Evolutionary conservation across 2,888 invertebrate genomes (phyloP).

Genomic region (Acanthopleura granulata): DNA sequence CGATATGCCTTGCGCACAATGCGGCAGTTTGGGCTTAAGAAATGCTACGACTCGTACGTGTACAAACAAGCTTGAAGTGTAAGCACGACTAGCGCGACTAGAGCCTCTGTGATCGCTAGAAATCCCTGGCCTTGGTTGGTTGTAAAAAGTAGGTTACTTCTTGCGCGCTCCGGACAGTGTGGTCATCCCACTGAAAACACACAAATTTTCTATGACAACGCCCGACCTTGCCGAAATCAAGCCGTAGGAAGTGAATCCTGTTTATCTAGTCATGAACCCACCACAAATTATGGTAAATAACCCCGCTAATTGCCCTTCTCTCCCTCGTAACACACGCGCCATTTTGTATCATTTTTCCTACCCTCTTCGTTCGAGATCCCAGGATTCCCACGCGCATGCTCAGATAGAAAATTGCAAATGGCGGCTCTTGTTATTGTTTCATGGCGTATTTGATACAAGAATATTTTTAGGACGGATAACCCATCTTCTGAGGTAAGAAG

Average conservation of each 20-base stretch:
- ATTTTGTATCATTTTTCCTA: constrained; percentile 1
- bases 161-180: too few species aligned
- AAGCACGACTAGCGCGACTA: too few species aligned
- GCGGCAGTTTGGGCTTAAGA: background rate
- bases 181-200: background rate
- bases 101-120: background rate
- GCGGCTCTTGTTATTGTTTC: constrained; percentile 98
- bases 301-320: constrained; percentile 4
- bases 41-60: background rate
- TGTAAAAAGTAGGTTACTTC: background rate
- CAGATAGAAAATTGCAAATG: constrained; percentile 87
- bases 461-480: constrained; percentile 72
- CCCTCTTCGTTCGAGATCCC: constrained; percentile 37
- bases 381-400: constrained; percentile 67
- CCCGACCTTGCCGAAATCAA: background rate
- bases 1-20: too few species aligned
- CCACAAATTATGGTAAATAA: constrained; percentile 1
- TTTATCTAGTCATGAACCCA: background rate
- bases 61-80: constrained; percentile 11
- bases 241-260: background rate
- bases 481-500: constrained; percentile 70
- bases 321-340: background rate
- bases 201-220: background rate
- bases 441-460: constrained; percentile 79
- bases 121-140: background rate